These are phyloP conservation scores for Ladona fulva DNA, from an alignment of 1,140 invertebrate genomes.

Conservation along the genomic window DNA sequence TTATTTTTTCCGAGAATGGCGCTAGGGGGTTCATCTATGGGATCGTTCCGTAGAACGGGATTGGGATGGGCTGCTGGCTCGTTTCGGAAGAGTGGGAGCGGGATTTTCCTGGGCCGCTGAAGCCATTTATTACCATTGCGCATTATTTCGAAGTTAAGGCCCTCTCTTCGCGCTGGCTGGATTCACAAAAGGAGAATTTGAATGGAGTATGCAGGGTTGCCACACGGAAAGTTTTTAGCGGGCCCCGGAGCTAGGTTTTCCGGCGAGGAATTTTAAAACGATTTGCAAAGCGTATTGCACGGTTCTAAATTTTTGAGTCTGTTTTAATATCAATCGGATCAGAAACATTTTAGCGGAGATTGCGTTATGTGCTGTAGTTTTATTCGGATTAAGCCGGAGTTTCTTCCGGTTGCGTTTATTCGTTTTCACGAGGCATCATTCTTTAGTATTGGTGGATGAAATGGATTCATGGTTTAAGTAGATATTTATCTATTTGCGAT, in stretches of 20 bases:
- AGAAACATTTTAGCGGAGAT: no score
- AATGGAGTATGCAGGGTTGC: neutral
- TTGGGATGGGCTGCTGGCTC: no score
- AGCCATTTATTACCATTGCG: slow-evolving; percentile 9
- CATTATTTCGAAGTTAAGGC: slow-evolving; percentile 9
- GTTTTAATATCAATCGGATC: no score
- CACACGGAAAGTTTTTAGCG: neutral
- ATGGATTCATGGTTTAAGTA: no score
- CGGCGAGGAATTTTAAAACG: neutral
- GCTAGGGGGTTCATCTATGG: neutral
- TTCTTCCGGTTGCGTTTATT: no score
- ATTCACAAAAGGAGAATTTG: neutral
- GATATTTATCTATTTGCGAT: no score
- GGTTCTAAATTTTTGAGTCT: no score
- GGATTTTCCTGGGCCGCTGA: neutral
- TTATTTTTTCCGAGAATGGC: neutral
- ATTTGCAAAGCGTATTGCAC: neutral
- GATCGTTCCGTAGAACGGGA: neutral
- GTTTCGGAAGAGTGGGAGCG: neutral
- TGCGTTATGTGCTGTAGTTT: no score
- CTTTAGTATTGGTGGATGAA: no score
- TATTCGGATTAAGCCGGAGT: no score
- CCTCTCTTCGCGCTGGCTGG: neutral
- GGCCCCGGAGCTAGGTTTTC: neutral
- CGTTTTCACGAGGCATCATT: no score